Conservation (phyloP, 2,797 vertebrate genomes). For the Brachyrhaphis roseni region DNA sequence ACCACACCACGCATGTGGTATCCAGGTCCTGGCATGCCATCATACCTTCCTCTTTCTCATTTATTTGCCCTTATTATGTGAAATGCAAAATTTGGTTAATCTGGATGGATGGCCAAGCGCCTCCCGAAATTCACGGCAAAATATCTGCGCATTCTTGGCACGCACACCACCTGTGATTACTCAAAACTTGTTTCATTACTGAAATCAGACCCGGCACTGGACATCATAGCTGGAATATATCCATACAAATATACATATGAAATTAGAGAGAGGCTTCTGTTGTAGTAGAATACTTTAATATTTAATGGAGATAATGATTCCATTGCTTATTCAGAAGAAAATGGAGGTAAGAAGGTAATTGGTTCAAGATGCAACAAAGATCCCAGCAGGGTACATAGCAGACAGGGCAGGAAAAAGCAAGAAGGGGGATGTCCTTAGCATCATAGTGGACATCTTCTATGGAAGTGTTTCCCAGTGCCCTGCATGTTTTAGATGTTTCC, state of each 20-base stretch:
- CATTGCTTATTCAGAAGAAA: constrained; percentile 39
- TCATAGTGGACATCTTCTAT: background rate
- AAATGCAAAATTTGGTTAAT: constrained; percentile 35
- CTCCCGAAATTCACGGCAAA: constrained; percentile 28
- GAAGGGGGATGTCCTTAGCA: background rate
- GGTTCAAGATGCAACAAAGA: constrained; percentile 15
- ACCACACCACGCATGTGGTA: constrained; percentile 40
- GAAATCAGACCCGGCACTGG: constrained; percentile 47
- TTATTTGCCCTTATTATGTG: constrained; percentile 35
- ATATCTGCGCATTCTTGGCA: constrained; percentile 37
- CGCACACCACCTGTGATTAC: constrained; percentile 39
- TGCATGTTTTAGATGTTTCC: no score
- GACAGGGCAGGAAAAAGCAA: background rate
- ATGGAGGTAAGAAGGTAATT: constrained; percentile 47
- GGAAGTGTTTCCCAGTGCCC: no score
- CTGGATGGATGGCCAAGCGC: constrained; percentile 13
- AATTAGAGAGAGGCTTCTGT: constrained; percentile 58
- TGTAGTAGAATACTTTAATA: constrained; percentile 50
- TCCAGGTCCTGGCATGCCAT: constrained; percentile 48
- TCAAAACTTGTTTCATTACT: constrained; percentile 52
- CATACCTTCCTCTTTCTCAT: constrained; percentile 25
- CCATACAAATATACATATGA: constrained; percentile 19
- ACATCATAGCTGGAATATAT: constrained; percentile 54
- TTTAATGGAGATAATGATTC: constrained; percentile 52
- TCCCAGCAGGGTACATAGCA: constrained; percentile 11